Conservation (phyloP, 2,888 invertebrate genomes). For the Synergus japonicus region DNA sequence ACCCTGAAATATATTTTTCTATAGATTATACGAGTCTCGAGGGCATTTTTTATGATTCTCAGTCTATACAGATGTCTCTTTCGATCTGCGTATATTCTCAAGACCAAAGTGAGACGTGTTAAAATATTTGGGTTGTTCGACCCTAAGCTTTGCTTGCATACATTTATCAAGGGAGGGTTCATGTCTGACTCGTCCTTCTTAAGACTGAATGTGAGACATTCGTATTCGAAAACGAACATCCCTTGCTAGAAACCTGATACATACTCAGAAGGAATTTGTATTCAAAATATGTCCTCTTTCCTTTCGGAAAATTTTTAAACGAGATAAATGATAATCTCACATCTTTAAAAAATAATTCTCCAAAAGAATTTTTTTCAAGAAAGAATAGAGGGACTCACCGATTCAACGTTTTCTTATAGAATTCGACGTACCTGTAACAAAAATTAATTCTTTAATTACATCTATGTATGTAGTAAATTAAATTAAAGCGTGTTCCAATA, state of each 20-base stretch:
- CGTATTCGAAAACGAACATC: slow-evolving; percentile 10
- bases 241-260: slow-evolving; percentile 16
- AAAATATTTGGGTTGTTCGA: slow-evolving; percentile 12
- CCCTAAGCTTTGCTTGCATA: slow-evolving; percentile 16
- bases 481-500: not conserved
- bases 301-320: no score
- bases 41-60: not conserved
- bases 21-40: not conserved
- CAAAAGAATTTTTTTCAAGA: no score
- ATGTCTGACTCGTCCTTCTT: not conserved
- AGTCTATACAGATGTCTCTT: not conserved
- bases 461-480: not conserved
- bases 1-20: not conserved
- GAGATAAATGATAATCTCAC: no score
- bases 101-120: slow-evolving; percentile 5
- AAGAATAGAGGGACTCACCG: no score
- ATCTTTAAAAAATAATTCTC: no score
- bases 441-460: no score
- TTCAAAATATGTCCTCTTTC: not conserved
- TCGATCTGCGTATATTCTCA: slow-evolving; percentile 3
- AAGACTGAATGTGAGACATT: slow-evolving; percentile 15
- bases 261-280: not conserved
- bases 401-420: no score
- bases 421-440: no score
- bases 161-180: slow-evolving; percentile 19